Evolutionary conservation across 2,113 vertebrate genomes (phyloP).

Genomic region (Sterna hirundo): DNA sequence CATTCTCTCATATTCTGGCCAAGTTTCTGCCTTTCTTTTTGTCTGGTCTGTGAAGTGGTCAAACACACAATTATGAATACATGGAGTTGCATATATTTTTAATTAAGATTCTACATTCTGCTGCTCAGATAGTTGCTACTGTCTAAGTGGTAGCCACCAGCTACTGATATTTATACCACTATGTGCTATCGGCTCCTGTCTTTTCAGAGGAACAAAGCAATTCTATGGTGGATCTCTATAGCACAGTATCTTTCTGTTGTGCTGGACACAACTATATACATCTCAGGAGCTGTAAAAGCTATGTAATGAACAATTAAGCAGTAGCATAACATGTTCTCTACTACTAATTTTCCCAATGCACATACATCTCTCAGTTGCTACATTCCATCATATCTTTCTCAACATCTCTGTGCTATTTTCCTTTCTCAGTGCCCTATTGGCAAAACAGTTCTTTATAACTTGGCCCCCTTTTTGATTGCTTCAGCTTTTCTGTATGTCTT

Average conservation of each 20-base stretch:
- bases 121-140: neutral
- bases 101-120: neutral
- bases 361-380: neutral
- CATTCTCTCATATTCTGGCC: neutral
- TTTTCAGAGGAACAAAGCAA: neutral
- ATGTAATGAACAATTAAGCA: neutral
- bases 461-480: neutral
- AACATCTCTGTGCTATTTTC: neutral
- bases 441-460: neutral
- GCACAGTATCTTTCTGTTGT: neutral
- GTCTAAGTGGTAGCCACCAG: neutral
- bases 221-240: neutral
- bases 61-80: neutral
- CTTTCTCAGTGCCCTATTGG: neutral
- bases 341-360: neutral
- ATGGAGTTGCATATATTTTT: neutral
- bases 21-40: neutral
- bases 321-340: neutral
- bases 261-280: neutral
- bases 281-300: neutral
- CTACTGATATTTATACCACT: neutral
- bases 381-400: neutral
- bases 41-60: no score
- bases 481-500: neutral
- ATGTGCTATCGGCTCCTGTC: neutral